Percentiles rank a stretch among this genome's conserved stretches.
phyloP scores from a whole-genome alignment of 2,113 vertebrate species.

The Phyllostomus discolor region DNA sequence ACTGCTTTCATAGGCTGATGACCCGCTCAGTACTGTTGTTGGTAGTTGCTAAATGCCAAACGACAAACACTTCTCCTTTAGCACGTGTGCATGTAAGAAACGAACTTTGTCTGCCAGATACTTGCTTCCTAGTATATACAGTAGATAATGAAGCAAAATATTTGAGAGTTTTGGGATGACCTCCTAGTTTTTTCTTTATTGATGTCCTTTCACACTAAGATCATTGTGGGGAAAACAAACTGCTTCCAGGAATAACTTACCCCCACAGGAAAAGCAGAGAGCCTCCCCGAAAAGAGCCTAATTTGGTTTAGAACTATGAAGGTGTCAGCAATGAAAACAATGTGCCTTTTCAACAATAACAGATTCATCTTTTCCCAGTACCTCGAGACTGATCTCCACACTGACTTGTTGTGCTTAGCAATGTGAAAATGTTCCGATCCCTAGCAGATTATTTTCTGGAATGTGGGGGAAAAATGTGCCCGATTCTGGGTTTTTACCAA shows the following conservation, averaged over 20 bases:
- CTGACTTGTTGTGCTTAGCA: not conserved
- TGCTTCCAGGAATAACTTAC: not conserved
- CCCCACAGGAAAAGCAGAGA: not conserved
- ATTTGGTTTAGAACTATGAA: not conserved
- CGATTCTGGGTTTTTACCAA: not conserved
- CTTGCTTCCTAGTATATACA: not conserved
- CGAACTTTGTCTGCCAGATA: not conserved
- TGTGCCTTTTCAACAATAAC: not conserved
- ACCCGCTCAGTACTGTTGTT: not conserved
- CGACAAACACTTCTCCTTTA: not conserved
- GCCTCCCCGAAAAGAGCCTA: not conserved
- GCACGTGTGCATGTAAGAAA: not conserved
- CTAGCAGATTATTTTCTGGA: not conserved
- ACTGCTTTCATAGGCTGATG: not conserved
- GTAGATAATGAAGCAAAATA: not conserved
- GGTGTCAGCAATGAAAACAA: not conserved
- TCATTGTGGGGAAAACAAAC: not conserved
- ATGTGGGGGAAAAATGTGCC: not conserved
- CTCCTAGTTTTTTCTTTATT: not conserved
- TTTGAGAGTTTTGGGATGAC: not conserved
- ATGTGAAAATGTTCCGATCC: constrained; percentile 6
- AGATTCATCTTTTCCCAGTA: not conserved
- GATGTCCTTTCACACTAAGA: not conserved
- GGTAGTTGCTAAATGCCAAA: not conserved
- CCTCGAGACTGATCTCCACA: not conserved